These are phyloP conservation scores for Neosalanx taihuensis DNA, from an alignment of 2,797 vertebrate species.

Conservation along the genomic window DNA sequence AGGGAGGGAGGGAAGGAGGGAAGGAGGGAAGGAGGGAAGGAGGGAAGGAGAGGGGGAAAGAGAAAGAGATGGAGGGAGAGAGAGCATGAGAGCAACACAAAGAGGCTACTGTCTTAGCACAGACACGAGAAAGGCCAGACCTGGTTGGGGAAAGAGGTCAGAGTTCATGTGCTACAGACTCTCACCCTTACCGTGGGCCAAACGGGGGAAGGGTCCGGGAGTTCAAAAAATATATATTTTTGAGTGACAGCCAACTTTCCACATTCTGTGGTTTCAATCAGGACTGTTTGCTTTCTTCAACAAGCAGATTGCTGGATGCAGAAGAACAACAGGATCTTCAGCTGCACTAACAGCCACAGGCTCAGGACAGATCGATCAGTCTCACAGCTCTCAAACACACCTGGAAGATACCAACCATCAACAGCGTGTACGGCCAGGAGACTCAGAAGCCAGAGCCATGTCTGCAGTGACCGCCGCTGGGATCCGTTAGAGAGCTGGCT, in stretches of 20 bases:
- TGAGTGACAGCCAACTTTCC: constrained; percentile 44
- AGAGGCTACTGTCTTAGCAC: constrained; percentile 7
- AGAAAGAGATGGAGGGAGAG: background rate
- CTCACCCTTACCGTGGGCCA: constrained; percentile 22
- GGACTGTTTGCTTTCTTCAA: constrained; percentile 35
- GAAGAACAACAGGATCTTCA: no score
- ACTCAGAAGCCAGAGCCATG: background rate
- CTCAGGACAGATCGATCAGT: no score
- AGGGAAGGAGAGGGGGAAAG: background rate
- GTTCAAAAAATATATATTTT: constrained; percentile 39
- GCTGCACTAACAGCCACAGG: no score
- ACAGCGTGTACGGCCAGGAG: background rate
- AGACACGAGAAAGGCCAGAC: constrained; percentile 11
- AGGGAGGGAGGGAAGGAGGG: background rate
- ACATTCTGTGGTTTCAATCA: constrained; percentile 33
- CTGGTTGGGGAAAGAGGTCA: constrained; percentile 25
- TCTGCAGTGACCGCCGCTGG: background rate
- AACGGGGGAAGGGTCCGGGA: constrained; percentile 31
- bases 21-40: background rate
- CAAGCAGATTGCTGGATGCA: background rate
- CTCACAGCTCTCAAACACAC: no score
- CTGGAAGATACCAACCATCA: no score
- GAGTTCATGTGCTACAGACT: constrained; percentile 27
- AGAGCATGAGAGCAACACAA: background rate
- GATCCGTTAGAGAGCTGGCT: no score